These are phyloP conservation scores for Chaetura pelagica DNA, from an alignment of 2,113 vertebrate species.

Conservation along the genomic window DNA sequence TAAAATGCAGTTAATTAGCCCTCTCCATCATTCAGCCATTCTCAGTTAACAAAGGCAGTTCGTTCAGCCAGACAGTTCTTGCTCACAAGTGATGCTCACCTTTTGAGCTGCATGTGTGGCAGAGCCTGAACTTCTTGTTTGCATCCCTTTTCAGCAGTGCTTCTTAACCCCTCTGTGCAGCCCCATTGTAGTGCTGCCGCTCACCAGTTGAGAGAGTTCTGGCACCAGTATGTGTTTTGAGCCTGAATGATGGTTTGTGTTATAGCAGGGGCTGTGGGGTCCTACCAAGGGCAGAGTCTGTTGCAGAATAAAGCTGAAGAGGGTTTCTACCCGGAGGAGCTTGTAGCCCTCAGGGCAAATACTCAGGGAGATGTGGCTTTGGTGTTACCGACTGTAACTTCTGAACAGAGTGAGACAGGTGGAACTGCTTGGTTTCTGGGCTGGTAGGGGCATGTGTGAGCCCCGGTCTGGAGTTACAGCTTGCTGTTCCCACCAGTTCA, in stretches of 20 bases:
- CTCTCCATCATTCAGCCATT: not conserved
- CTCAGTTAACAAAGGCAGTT: constrained; percentile 11
- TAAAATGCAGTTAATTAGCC: constrained; percentile 55
- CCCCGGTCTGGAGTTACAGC: not conserved
- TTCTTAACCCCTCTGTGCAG: not conserved
- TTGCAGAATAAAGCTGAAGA: not conserved
- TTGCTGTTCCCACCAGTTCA: not conserved
- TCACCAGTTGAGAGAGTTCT: not conserved
- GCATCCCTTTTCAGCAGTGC: not conserved
- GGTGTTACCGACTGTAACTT: not conserved
- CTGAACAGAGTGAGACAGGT: not conserved
- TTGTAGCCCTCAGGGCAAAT: not conserved
- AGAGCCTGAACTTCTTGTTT: not conserved
- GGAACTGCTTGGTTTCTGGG: not conserved
- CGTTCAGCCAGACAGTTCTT: not conserved
- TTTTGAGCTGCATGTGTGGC: not conserved
- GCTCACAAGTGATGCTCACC: constrained; percentile 24
- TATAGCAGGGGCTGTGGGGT: not conserved
- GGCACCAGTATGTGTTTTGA: not conserved
- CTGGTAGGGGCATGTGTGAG: not conserved
- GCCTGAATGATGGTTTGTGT: not conserved
- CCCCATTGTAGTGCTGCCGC: not conserved
- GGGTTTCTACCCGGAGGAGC: not conserved
- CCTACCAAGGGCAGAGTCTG: not conserved
- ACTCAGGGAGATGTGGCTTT: not conserved